A percentile compares a stretch with the other conserved stretches of the same genome.
Conservation (phyloP, 2,113 vertebrate genomes). For the Verasper variegatus region DNA sequence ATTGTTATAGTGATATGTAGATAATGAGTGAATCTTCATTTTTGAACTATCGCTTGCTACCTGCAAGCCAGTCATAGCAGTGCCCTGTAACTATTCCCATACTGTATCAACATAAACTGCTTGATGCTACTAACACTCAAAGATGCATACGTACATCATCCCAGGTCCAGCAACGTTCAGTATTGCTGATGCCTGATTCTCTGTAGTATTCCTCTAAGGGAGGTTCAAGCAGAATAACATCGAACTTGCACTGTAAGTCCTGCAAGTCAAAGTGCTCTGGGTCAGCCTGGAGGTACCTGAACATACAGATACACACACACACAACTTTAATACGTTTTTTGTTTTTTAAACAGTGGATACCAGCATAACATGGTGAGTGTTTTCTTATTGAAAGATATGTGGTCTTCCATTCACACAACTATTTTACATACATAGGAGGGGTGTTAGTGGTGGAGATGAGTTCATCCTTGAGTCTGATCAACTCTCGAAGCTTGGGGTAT, state of each 20-base stretch:
- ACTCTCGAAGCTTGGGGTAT: constrained; percentile 96
- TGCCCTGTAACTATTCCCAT: not conserved
- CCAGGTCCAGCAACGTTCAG: constrained; percentile 97
- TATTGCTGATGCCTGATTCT: constrained; percentile 95
- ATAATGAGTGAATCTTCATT: no score
- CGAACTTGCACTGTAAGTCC: constrained; percentile 94
- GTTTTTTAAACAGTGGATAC: not conserved
- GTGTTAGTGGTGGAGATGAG: constrained; percentile 95
- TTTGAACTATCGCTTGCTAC: no score
- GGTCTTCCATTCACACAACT: not conserved
- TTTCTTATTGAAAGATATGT: not conserved
- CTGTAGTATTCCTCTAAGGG: constrained; percentile 96
- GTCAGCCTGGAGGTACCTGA: constrained; percentile 96
- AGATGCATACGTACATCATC: constrained; percentile 87
- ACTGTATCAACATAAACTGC: not conserved
- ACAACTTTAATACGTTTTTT: not conserved
- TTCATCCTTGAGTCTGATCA: constrained; percentile 97
- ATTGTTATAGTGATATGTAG: no score
- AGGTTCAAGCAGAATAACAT: constrained; percentile 96
- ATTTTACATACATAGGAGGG: constrained; percentile 91
- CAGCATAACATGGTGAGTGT: not conserved
- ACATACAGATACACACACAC: constrained; percentile 27
- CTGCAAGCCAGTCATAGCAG: not conserved
- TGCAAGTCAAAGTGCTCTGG: constrained; percentile 93
- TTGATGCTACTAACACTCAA: not conserved